Percentiles rank a stretch among this genome's conserved stretches.
These are phyloP conservation scores for Ceraclea dissimilis DNA, from an alignment of 2,888 invertebrate genomes.

Conservation along the genomic window DNA sequence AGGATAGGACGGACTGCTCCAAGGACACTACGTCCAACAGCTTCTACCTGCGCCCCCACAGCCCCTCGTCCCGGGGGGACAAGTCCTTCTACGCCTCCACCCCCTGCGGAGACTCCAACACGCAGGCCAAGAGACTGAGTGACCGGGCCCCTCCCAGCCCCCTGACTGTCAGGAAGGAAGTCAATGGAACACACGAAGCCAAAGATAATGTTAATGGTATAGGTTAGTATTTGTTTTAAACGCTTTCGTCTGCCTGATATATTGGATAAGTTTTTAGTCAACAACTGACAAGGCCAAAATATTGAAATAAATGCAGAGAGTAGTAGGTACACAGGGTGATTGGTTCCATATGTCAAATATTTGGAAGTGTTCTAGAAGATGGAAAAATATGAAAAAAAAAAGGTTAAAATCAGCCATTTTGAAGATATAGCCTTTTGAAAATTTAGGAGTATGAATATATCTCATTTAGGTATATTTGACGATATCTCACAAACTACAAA, in stretches of 20 bases:
- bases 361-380: too few relatives aligned
- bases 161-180: conserved; percentile 2
- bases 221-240: conserved; percentile 11
- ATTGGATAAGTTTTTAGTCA: too few relatives aligned
- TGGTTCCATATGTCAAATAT: too few relatives aligned
- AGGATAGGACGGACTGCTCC: conserved; percentile 11
- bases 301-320: too few relatives aligned
- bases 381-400: too few relatives aligned
- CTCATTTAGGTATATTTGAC: too few relatives aligned
- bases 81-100: conserved; percentile 17
- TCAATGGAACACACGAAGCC: background rate
- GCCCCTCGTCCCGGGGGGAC: conserved; percentile 13
- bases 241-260: background rate
- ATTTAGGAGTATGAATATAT: too few relatives aligned
- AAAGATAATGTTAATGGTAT: conserved; percentile 13
- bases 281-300: too few relatives aligned
- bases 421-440: too few relatives aligned
- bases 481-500: too few relatives aligned
- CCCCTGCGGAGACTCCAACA: conserved; percentile 11
- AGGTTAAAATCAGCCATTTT: too few relatives aligned
- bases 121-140: conserved; percentile 6
- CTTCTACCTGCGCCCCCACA: conserved; percentile 13
- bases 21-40: conserved; percentile 4
- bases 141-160: conserved; percentile 11
- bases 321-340: too few relatives aligned